Conservation (phyloP, 2,797 vertebrate genomes). For the Avahi laniger region DNA sequence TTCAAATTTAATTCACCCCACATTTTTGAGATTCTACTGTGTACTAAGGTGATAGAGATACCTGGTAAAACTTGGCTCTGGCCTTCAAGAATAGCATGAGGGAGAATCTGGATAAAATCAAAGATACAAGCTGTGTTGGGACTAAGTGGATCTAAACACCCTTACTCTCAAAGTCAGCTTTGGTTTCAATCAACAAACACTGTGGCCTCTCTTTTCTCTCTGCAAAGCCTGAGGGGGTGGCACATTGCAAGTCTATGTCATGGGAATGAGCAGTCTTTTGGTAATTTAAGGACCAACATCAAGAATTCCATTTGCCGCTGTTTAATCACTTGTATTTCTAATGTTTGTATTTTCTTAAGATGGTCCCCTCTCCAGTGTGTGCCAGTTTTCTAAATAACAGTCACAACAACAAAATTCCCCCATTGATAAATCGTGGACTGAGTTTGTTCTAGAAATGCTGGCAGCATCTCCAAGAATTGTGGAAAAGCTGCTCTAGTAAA, state of each 20-base stretch:
- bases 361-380: accelerated
- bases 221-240: background rate
- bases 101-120: background rate
- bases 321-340: background rate
- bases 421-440: background rate
- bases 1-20: background rate
- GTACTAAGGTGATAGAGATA: background rate
- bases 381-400: background rate
- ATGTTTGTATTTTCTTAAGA: background rate
- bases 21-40: background rate
- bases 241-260: background rate
- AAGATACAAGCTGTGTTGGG: background rate
- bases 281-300: background rate
- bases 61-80: background rate
- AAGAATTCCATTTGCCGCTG: background rate
- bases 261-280: background rate
- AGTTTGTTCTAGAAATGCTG: background rate
- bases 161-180: background rate
- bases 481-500: background rate
- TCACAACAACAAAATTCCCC: background rate
- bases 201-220: background rate
- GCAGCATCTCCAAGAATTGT: background rate
- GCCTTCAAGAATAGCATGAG: background rate
- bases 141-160: background rate
- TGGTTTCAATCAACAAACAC: background rate